Conservation (phyloP, 2,797 vertebrate genomes). For the Erethizon dorsatum region DNA sequence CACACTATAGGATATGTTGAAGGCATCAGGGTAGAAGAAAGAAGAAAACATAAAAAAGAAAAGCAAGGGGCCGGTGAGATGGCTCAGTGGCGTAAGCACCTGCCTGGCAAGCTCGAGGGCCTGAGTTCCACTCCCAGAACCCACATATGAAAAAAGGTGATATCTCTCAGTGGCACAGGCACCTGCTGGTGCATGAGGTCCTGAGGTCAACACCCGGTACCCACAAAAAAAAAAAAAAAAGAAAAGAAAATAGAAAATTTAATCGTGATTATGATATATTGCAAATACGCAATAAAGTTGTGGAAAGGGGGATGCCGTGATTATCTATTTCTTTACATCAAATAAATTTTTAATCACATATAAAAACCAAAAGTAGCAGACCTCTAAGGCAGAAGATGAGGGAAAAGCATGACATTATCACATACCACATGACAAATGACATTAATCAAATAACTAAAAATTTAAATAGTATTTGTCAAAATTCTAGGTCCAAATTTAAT, state of each 20-base stretch:
- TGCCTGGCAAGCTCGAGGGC: no score
- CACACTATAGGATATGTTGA: background rate
- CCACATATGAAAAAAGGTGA: no score
- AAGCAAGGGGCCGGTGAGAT: no score
- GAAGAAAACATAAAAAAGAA: background rate
- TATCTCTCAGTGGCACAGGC: no score
- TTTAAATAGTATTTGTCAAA: background rate
- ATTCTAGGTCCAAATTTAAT: conserved; percentile 23
- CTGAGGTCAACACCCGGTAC: no score
- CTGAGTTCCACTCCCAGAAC: no score
- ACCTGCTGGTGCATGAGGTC: no score
- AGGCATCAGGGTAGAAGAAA: background rate
- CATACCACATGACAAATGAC: conserved; percentile 9
- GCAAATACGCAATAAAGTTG: background rate
- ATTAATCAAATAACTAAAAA: conserved; percentile 47
- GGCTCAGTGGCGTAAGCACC: no score
- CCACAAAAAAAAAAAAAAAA: background rate
- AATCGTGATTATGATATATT: background rate
- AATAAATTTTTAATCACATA: background rate
- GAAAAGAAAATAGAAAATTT: background rate
- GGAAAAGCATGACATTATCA: background rate
- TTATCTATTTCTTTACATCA: background rate
- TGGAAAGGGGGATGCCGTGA: background rate
- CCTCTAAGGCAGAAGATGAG: background rate
- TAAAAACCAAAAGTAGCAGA: background rate